Percentiles rank a stretch among this genome's conserved stretches.
phyloP scores from a whole-genome alignment of 53 echinoderm and acorn worm species.

The Patiria pectinifera region DNA sequence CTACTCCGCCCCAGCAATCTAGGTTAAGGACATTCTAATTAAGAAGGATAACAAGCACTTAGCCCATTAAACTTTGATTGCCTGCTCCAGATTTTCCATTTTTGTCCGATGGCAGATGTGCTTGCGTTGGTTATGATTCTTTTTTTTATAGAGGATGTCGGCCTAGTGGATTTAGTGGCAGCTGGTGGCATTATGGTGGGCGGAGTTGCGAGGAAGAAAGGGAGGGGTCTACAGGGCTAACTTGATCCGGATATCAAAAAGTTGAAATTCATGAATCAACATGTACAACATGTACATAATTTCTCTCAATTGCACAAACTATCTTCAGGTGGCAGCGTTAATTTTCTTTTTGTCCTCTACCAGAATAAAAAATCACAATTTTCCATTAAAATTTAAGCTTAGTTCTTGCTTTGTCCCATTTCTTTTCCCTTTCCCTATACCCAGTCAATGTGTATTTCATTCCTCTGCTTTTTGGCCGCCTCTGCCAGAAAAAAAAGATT shows the following conservation, averaged over 20 bases:
- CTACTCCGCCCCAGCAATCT: background rate
- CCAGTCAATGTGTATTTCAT: background rate
- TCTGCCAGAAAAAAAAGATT: too few species aligned
- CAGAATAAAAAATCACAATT: too few species aligned
- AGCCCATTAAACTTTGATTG: slow-evolving; percentile 43
- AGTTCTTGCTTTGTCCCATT: background rate
- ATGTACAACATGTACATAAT: too few species aligned
- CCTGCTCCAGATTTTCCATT: background rate
- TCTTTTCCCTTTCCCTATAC: background rate
- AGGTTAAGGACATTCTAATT: slow-evolving; percentile 22
- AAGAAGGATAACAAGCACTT: slow-evolving; percentile 24
- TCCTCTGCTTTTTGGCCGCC: background rate
- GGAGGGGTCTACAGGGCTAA: too few species aligned
- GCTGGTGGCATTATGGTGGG: too few species aligned
- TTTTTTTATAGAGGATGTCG: background rate
- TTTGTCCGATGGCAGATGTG: background rate
- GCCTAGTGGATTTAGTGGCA: background rate
- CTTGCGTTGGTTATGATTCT: slow-evolving; percentile 11
- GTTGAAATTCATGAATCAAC: too few species aligned
- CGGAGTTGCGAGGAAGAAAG: too few species aligned
- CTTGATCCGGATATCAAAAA: too few species aligned
- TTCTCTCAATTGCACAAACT: too few species aligned
- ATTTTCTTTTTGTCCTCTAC: too few species aligned
- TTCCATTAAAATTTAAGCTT: too few species aligned
- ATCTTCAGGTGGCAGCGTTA: too few species aligned